Evolutionary conservation across 2,797 vertebrate species (phyloP), one percentile per base, ranked within the genome.

Genomic region (Oreortyx pictus): DNA sequence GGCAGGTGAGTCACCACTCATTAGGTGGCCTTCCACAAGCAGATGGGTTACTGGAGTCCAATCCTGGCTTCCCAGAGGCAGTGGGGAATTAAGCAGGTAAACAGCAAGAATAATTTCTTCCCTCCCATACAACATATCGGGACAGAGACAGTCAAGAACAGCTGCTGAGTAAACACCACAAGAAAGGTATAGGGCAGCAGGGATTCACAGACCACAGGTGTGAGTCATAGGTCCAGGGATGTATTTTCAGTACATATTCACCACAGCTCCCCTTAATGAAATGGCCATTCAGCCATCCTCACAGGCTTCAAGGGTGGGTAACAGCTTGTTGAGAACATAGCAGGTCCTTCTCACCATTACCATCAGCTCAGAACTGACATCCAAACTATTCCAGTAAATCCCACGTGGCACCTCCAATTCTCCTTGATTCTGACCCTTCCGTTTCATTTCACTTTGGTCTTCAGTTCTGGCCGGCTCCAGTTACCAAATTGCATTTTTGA

Each of bases 1-100:
- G 87, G 24, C 82, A 89, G 86, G 59, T 87, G 80, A 93, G 70
- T 93, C 70, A 88, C 46, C 56, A 43, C 62, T 73, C 74, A 83
- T 62, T 65, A 89, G 85, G 50, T 35, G 64, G 62, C 60, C 62
- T 57, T 81, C 76, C 66, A 29, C 46, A 47, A 87, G 65, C 89
- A 88, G 47, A 52, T 10, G 46, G 65, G 71, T 41, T 88, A 75
- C 39, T 91, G 74, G 82, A 81, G 67, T 75, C 66, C 59, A 79
- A 9, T 83, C 92, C 54, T 76, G 89, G 33, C 62, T 83, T 90
- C 6, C 3, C 59, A 89, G 59, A 90, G 66, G 50, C 74, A 49
- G 76, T 37, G 44, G n/a, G 52, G 56, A 94, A 88, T 37, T n/a
- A 72, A 76, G 47, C 47, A 68, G 78, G 46, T 41, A 78, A 71